Evolutionary conservation across 2,797 vertebrate genomes (phyloP), one percentile per base, ranked within the genome.

Genomic region (Protosalanx chinensis): DNA sequence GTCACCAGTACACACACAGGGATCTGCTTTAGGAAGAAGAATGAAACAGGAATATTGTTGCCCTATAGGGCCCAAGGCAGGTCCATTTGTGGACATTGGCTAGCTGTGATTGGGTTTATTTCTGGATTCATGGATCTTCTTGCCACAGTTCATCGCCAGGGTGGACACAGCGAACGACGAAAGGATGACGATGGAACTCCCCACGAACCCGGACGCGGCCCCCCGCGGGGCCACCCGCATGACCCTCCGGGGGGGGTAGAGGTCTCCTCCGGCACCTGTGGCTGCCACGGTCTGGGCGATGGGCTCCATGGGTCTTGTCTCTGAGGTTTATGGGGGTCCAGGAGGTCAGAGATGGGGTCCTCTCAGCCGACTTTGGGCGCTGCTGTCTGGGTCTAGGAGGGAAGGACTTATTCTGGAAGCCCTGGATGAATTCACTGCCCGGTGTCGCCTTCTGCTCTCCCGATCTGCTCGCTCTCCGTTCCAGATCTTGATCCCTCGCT

Each of bases 121-220:
- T 76, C 84, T 84, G 18, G 88, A 85, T 33, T 88, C 87, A 46
- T 82, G 85, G 67, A 89, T 75, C 37, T 56, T 90, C 80, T 93
- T 92, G 67, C 90, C 88, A 62, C 83, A 91, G 87, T 91, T 92
- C 93, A 93, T 93, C 8, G 89, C 90, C 56, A 92, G 82, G 6
- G 87, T 87, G 30, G 91, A 90, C 57, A 90, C 75, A 0, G 89
- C 84, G 41, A 93, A 93, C 0, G 90, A 90, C 4, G 91, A 92
- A 72, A 91, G 83, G 80, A 93, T 93, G 41, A 89, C 46, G 13
- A 92, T 91, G 1, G 90, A 89, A 74, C 82, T 91, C 71, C 91
- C 82, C 51, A 93, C 92, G 61, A 93, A 92, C 62, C 90, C 88
- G 33, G 91, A 91, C 0, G 92, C 92, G 0, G 90, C 91, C 61